Evolutionary conservation across 2,113 vertebrate genomes (phyloP).

Genomic region (Delphinapterus leucas): DNA sequence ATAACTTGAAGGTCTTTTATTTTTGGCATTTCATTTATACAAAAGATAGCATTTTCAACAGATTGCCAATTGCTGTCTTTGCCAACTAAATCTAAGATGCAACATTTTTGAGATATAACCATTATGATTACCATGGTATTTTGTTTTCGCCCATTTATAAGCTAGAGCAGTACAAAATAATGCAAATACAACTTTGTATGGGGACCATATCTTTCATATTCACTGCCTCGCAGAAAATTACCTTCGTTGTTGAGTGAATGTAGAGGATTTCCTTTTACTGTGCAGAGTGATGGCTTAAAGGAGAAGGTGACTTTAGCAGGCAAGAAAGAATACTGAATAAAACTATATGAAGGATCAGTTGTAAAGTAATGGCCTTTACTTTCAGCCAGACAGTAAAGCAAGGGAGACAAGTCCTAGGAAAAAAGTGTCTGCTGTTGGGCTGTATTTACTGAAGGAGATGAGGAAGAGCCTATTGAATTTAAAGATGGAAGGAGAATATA

Average conservation of each 20-base stretch:
- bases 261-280: background rate
- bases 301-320: background rate
- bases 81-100: background rate
- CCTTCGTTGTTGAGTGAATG: background rate
- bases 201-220: background rate
- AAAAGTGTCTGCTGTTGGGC: background rate
- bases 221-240: background rate
- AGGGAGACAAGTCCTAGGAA: background rate
- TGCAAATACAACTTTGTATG: background rate
- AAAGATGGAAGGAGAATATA: background rate
- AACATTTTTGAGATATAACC: background rate
- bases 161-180: background rate
- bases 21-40: background rate
- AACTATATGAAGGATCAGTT: background rate
- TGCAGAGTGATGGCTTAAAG: background rate
- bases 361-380: background rate
- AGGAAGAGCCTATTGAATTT: background rate
- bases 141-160: background rate
- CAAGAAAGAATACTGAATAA: background rate
- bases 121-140: background rate
- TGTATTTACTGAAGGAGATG: background rate
- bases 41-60: background rate
- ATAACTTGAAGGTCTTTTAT: background rate
- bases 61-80: background rate
- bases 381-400: background rate